These are phyloP conservation scores for Heterodera carotae DNA, from an alignment of 1,140 invertebrate species.

Conservation along the genomic window DNA sequence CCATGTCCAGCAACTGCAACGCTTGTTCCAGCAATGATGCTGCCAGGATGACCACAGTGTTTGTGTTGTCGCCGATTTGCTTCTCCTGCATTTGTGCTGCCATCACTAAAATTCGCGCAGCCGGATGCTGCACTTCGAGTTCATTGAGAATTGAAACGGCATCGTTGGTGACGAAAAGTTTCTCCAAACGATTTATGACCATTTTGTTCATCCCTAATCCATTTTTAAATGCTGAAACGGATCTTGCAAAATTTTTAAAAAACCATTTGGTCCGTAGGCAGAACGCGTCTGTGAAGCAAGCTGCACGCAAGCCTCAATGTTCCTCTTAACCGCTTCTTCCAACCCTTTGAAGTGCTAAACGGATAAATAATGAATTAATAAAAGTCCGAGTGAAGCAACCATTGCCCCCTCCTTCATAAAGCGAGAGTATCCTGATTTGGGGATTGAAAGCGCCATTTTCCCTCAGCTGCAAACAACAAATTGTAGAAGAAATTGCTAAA, in stretches of 20 bases:
- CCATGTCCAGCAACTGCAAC: conserved; percentile 84
- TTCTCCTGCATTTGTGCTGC: conserved; percentile 97
- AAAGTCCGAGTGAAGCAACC: conserved; percentile 34
- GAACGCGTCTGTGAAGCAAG: conserved; percentile 87
- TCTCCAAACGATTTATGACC: conserved; percentile 97
- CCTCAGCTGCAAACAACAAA: no score
- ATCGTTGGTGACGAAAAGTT: conserved; percentile 97
- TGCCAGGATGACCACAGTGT: conserved; percentile 92
- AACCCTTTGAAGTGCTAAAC: conserved; percentile 88
- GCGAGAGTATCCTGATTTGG: conserved; percentile 61
- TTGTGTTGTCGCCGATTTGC: conserved; percentile 97
- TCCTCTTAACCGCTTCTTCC: conserved; percentile 93
- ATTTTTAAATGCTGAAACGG: conserved; percentile 29
- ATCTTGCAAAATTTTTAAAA: conserved; percentile 60
- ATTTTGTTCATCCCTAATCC: conserved; percentile 95
- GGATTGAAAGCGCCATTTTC: conserved; percentile 60
- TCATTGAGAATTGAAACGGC: conserved; percentile 95
- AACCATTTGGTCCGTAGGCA: conserved; percentile 86
- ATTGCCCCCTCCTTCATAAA: conserved; percentile 65
- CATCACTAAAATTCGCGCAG: conserved; percentile 92
- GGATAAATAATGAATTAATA: neutral
- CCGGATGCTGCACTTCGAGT: conserved; percentile 94
- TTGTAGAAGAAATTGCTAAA: no score
- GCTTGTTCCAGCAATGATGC: conserved; percentile 87
- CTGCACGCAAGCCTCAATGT: conserved; percentile 93